Percentiles rank a stretch among this genome's conserved stretches.
Evolutionary conservation across 2,888 invertebrate species (phyloP).

Genomic region (Vesta saturnalis): DNA sequence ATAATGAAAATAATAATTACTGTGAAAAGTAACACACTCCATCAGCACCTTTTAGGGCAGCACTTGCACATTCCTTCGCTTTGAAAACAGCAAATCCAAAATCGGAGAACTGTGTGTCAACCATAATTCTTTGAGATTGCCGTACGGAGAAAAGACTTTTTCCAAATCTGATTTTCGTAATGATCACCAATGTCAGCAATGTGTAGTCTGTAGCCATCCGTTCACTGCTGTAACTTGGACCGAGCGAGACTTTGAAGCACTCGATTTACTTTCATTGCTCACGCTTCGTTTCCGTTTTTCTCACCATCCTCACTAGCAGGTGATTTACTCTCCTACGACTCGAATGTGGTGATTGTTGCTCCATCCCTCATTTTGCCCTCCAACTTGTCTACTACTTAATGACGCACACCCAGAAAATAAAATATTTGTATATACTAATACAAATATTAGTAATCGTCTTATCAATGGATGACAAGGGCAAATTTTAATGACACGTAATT

Average conservation of each 20-base stretch:
- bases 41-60: slow-evolving; percentile 62
- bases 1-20: neutral
- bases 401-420: neutral
- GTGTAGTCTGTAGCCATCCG: slow-evolving; percentile 63
- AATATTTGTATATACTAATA: neutral
- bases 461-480: neutral
- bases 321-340: slow-evolving; percentile 56
- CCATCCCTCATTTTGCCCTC: slow-evolving; percentile 52
- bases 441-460: neutral
- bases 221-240: slow-evolving; percentile 58
- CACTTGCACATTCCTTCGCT: slow-evolving; percentile 65
- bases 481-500: slow-evolving; percentile 5
- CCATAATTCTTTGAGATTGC: slow-evolving; percentile 67
- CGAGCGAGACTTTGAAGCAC: slow-evolving; percentile 56
- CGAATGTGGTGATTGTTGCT: slow-evolving; percentile 48
- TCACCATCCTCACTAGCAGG: slow-evolving; percentile 52
- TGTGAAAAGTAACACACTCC: slow-evolving; percentile 63
- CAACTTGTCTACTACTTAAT: neutral
- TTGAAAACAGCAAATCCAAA: slow-evolving; percentile 69
- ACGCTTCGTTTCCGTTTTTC: slow-evolving; percentile 44
- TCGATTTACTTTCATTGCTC: slow-evolving; percentile 52
- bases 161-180: slow-evolving; percentile 65
- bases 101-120: slow-evolving; percentile 69
- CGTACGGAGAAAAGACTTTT: slow-evolving; percentile 66
- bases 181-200: slow-evolving; percentile 67